phyloP scores from a whole-genome alignment of 2,113 vertebrate species.

The Pachycephala philippinensis region DNA sequence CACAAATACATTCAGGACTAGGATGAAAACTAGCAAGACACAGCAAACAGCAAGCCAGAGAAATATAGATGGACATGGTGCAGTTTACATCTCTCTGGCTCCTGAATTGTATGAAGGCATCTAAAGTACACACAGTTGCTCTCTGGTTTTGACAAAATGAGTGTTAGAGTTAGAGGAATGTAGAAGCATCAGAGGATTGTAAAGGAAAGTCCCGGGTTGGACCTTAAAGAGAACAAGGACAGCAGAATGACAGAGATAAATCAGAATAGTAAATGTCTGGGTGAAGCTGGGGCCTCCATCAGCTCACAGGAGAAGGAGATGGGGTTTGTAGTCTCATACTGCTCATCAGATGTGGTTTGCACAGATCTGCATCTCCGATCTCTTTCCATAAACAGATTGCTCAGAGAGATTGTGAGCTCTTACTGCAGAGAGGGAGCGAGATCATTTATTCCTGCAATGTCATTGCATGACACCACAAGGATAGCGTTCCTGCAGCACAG shows the following conservation, averaged over 20 bases:
- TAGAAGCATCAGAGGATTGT: neutral
- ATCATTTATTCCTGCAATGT: neutral
- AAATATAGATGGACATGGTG: accelerated
- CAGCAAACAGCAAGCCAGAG: neutral
- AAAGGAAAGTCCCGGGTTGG: neutral
- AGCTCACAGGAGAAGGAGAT: neutral
- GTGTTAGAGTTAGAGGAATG: neutral
- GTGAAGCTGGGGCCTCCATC: neutral
- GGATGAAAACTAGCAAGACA: neutral
- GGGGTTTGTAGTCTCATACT: neutral
- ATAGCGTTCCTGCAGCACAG: neutral
- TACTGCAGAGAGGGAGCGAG: neutral
- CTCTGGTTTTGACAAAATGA: neutral
- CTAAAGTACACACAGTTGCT: neutral
- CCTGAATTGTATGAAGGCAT: neutral
- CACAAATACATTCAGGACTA: neutral
- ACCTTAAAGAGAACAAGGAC: neutral
- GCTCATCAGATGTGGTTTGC: accelerated
- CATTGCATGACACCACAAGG: neutral
- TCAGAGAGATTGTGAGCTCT: neutral
- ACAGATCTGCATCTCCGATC: neutral
- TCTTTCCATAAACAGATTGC: neutral
- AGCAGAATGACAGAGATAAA: neutral
- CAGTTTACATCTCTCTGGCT: neutral
- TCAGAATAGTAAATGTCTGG: neutral